A percentile compares a stretch with the other conserved stretches of the same genome.
These are phyloP conservation scores for Drosophila aldrichi DNA, from an alignment of 2,888 invertebrate species.

Conservation along the genomic window DNA sequence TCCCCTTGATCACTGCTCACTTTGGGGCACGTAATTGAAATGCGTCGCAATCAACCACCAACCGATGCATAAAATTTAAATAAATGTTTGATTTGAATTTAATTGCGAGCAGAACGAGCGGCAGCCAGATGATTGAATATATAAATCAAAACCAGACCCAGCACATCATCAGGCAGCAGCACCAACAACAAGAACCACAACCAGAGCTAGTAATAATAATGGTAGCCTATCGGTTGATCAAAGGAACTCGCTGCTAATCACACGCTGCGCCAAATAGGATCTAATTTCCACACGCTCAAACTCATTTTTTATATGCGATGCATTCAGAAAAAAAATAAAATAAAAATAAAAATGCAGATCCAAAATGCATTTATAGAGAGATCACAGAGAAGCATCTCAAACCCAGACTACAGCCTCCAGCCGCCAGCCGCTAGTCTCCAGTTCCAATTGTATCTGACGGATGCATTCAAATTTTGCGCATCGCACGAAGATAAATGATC, in stretches of 20 bases:
- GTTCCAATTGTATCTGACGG: conserved; percentile 35
- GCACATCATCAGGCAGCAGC: conserved; percentile 34
- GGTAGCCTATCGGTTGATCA: conserved; percentile 59
- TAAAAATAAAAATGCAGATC: conserved; percentile 8
- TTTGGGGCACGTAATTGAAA: conserved; percentile 33
- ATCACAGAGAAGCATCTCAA: conserved; percentile 51
- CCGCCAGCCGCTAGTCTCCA: not conserved
- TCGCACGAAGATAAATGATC: conserved; percentile 78
- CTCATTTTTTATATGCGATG: conserved; percentile 56
- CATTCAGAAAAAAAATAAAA: conserved; percentile 20
- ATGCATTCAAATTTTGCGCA: conserved; percentile 82
- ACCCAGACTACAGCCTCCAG: not conserved
- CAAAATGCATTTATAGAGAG: conserved; percentile 61
- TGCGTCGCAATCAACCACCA: conserved; percentile 76
- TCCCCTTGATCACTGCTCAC: not conserved
- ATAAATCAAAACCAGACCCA: conserved; percentile 53
- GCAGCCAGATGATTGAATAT: conserved; percentile 52
- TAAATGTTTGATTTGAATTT: conserved; percentile 84
- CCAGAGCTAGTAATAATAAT: conserved; percentile 16
- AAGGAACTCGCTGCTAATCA: conserved; percentile 79
- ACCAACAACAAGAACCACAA: conserved; percentile 22
- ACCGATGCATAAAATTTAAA: conserved; percentile 81
- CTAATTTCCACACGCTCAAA: conserved; percentile 78
- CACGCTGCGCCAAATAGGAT: conserved; percentile 82
- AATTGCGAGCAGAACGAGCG: conserved; percentile 68